These are phyloP conservation scores for Portunus trituberculatus DNA, from an alignment of 1,140 invertebrate genomes.

Conservation along the genomic window DNA sequence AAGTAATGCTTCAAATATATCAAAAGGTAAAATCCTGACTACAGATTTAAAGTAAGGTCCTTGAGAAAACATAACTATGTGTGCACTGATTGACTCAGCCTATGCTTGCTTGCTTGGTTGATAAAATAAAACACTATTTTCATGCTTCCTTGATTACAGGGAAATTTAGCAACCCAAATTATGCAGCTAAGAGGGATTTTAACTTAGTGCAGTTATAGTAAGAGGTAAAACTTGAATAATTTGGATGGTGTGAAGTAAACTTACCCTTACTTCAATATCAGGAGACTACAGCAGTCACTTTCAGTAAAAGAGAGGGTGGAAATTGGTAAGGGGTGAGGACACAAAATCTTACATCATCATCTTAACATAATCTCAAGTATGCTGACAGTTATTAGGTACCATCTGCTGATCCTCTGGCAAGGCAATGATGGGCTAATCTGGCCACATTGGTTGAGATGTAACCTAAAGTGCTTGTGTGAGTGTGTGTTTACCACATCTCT, in stretches of 20 bases:
- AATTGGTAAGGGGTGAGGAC: constrained; percentile 42
- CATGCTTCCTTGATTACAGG: constrained; percentile 56
- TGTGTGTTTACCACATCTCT: too few relatives aligned
- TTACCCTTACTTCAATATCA: constrained; percentile 68
- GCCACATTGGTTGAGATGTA: not conserved
- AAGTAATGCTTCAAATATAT: constrained; percentile 15
- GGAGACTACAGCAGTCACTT: constrained; percentile 61
- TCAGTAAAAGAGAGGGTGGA: constrained; percentile 61
- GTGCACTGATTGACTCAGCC: not conserved
- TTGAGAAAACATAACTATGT: not conserved
- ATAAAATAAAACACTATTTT: constrained; percentile 41
- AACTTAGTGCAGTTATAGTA: constrained; percentile 13
- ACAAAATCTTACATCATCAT: constrained; percentile 26
- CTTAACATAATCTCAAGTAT: not conserved
- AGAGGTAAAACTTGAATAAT: constrained; percentile 49
- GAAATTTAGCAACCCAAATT: constrained; percentile 3
- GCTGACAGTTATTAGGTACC: not conserved
- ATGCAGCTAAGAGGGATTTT: constrained; percentile 50
- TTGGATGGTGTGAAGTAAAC: constrained; percentile 37
- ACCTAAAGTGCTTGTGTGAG: not conserved
- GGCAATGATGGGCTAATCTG: not conserved
- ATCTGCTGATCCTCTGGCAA: not conserved
- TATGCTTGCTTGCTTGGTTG: constrained; percentile 16
- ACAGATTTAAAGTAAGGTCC: not conserved
- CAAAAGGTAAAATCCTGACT: not conserved